phyloP scores from a whole-genome alignment of 1,140 invertebrate species.

The Drosophila carrolli region DNA sequence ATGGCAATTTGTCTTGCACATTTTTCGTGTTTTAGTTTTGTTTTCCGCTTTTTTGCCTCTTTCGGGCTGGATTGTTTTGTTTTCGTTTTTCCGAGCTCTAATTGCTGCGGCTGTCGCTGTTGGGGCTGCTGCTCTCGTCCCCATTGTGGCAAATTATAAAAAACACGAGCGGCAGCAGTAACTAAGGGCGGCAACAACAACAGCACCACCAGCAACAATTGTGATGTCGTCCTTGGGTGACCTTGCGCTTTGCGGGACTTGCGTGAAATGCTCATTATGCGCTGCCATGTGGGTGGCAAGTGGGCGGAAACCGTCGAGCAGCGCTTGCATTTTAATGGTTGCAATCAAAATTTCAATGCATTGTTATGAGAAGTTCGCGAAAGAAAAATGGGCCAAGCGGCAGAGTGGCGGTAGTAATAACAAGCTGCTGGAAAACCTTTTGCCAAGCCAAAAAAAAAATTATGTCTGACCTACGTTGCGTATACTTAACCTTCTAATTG shows the following conservation, averaged over 20 bases:
- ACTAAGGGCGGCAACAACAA: conserved; percentile 25
- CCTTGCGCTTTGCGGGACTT: conserved; percentile 65
- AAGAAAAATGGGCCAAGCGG: conserved; percentile 41
- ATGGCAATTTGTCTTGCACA: conserved; percentile 53
- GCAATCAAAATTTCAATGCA: conserved; percentile 80
- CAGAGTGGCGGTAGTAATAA: conserved; percentile 37
- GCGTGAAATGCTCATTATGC: conserved; percentile 73
- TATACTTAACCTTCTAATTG: conserved; percentile 74
- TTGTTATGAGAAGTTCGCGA: conserved; percentile 45
- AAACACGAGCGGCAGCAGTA: conserved; percentile 43
- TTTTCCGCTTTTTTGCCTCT: conserved; percentile 21
- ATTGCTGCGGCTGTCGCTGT: conserved; percentile 71
- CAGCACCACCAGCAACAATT: conserved; percentile 58
- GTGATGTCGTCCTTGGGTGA: conserved; percentile 72
- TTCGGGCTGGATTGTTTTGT: conserved; percentile 45
- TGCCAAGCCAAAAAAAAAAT: conserved; percentile 2
- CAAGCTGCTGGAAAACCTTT: conserved; percentile 24
- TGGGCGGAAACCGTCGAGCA: conserved; percentile 24
- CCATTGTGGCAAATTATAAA: conserved; percentile 72
- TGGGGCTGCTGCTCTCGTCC: conserved; percentile 38
- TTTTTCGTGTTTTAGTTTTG: conserved; percentile 40
- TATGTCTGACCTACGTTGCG: conserved; percentile 35
- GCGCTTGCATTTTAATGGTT: conserved; percentile 77
- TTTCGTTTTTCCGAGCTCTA: conserved; percentile 56
- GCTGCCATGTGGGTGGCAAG: conserved; percentile 23